Base-by-base conservation (phyloP, 2,888 invertebrate genomes). In the Scaeva pyrastri region DNA sequence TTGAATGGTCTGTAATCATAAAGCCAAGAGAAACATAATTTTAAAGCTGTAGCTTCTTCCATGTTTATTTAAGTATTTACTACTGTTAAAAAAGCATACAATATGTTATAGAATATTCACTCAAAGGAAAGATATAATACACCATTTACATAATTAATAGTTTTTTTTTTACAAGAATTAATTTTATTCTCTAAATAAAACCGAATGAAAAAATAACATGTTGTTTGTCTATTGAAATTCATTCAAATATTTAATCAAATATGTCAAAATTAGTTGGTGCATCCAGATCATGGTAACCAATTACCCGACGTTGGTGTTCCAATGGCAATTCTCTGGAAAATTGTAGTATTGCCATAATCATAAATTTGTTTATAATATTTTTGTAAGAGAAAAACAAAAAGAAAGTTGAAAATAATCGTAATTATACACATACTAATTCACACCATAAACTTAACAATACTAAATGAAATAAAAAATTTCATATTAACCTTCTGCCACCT, bases 281-380 rank as follows among this genome's bases (percentile, higher is more conserved):
- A 94, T 97, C 97, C 94, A 97, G 95, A 94, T 97, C 97, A 94
- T 96, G 95, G 95, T 97, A 97, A 93, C 96, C 96, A 93, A 97
- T 94, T 93, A 97, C 94, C 93, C 96, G 95, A 93, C 97, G 95
- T 93, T 95, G 94, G 90, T 94, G 94, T 92, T 95, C 95, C 94
- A 94, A 93, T 92, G 94, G 94, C 92, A 94, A 93, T 90, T 92
- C 92, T 94, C 95, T 95, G 94, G 90, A 94, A 95, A 92, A 92
- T 91, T 91, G 89, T 90, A 91, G 89, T 91, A 83, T 88, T 88
- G 84, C 82, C 91, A 90, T 90, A 90, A 88, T 88, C 80, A 87
- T 86, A 88, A 78, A 73, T 73, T 72, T 72, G 56, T 73, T 80
- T 55, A 72, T 41, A 23, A n/a, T 26, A 52, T 52, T 58, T 74